Percentiles rank a stretch among this genome's conserved stretches.
Conservation (phyloP, 2,888 invertebrate genomes). For the Megaustenia siamemsis region DNA sequence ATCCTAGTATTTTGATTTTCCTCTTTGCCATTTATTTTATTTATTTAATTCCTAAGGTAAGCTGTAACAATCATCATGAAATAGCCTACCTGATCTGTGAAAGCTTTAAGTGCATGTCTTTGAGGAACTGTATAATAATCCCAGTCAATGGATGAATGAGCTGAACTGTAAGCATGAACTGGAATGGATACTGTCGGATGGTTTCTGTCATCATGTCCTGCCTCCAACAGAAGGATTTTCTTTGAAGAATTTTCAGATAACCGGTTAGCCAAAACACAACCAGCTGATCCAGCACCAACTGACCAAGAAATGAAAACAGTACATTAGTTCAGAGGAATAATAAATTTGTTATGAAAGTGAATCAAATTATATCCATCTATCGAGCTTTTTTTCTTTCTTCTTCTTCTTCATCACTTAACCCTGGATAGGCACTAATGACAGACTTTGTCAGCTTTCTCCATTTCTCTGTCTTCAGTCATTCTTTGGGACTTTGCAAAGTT, state of each 20-base stretch:
- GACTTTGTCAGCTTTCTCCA: too few relatives aligned
- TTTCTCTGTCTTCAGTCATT: too few relatives aligned
- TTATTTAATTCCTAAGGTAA: too few relatives aligned
- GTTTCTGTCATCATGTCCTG: constrained; percentile 80
- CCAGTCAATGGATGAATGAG: constrained; percentile 66
- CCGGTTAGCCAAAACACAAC: constrained; percentile 81
- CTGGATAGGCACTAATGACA: too few relatives aligned
- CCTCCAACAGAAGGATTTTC: constrained; percentile 80
- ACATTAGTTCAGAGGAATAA: too few relatives aligned
- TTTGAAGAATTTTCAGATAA: constrained; percentile 78
- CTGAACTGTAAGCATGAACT: neutral
- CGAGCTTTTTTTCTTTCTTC: too few relatives aligned
- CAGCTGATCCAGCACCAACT: constrained; percentile 82
- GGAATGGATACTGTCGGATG: constrained; percentile 55
- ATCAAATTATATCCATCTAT: too few relatives aligned
- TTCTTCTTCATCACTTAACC: too few relatives aligned
- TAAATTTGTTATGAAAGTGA: too few relatives aligned
- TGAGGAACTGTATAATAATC: constrained; percentile 55
- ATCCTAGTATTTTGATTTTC: too few relatives aligned
- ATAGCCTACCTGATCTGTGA: constrained; percentile 52
- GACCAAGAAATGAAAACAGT: neutral
- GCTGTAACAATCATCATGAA: neutral
- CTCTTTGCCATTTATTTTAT: too few relatives aligned
- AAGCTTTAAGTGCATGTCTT: constrained; percentile 52
- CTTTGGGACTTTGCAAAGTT: too few relatives aligned